These are phyloP conservation scores for Petrolisthes manimaculis DNA, from an alignment of 2,888 invertebrate species.

Conservation along the genomic window DNA sequence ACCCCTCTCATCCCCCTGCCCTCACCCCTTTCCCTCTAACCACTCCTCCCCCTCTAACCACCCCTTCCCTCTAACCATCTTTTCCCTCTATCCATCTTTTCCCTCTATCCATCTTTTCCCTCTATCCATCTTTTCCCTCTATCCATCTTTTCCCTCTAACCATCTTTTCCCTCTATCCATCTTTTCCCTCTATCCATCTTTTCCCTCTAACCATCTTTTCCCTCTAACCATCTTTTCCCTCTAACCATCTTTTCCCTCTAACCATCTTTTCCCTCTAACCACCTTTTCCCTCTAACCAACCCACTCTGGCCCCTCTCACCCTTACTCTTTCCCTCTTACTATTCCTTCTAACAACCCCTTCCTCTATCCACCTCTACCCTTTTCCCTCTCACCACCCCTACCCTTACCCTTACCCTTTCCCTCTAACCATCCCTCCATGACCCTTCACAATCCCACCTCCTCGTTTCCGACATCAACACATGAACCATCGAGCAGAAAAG, in stretches of 20 bases:
- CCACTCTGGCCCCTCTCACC: not conserved
- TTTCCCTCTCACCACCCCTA: not conserved
- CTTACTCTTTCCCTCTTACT: not conserved
- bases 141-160: not conserved
- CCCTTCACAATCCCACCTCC: no score
- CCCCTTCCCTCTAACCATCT: not conserved
- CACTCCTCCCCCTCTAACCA: not conserved
- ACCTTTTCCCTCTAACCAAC: not conserved
- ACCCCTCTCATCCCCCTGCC: not conserved
- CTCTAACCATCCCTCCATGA: not conserved
- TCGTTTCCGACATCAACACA: no score
- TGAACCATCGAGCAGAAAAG: no score
- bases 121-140: not conserved
- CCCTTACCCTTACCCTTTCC: not conserved
- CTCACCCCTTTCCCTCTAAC: conserved; percentile 6
- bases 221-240: not conserved
- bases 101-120: not conserved
- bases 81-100: not conserved
- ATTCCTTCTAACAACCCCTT: not conserved
- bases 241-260: no score
- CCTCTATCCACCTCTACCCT: not conserved
- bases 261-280: not conserved
- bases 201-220: not conserved
- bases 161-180: not conserved
- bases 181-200: not conserved